Evolutionary conservation across 2,797 vertebrate genomes (phyloP).

Genomic region (Chelmon rostratus): DNA sequence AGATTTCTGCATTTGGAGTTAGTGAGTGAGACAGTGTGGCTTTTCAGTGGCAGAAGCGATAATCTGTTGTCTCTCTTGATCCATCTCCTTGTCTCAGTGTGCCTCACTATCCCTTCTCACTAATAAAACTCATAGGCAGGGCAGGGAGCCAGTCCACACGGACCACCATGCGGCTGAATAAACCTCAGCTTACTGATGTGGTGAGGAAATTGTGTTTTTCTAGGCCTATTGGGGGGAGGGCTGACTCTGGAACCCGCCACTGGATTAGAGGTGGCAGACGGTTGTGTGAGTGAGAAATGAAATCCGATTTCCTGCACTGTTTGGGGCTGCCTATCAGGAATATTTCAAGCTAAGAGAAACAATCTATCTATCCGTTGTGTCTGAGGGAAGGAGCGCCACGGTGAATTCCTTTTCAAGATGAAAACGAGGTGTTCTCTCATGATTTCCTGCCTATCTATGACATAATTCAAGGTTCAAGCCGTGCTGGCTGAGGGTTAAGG

Average conservation of each 20-base stretch:
- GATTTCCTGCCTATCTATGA: slow-evolving; percentile 39
- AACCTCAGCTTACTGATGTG: slow-evolving; percentile 67
- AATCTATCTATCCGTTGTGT: slow-evolving; percentile 31
- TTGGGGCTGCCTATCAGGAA: slow-evolving; percentile 48
- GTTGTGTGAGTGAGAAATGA: slow-evolving; percentile 62
- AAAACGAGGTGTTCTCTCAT: slow-evolving; percentile 36
- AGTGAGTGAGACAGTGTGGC: neutral
- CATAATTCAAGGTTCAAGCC: slow-evolving; percentile 55
- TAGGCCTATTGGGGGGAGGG: slow-evolving; percentile 48
- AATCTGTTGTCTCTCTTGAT: slow-evolving; percentile 38
- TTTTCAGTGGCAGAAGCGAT: neutral
- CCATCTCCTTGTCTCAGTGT: slow-evolving; percentile 36
- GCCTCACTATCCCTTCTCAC: slow-evolving; percentile 22
- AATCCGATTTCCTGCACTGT: slow-evolving; percentile 65
- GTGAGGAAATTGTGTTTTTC: slow-evolving; percentile 66
- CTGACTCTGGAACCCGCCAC: slow-evolving; percentile 43
- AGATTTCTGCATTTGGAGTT: neutral
- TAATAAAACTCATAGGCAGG: slow-evolving; percentile 60
- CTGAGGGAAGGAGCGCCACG: neutral
- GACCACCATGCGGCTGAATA: slow-evolving; percentile 64
- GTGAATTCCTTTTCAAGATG: slow-evolving; percentile 35
- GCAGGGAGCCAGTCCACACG: slow-evolving; percentile 51
- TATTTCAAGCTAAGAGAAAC: slow-evolving; percentile 55
- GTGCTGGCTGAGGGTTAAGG: slow-evolving; percentile 58
- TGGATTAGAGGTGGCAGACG: slow-evolving; percentile 65